Base-by-base conservation (phyloP, 2,797 vertebrate species). In the Falco peregrinus region DNA sequence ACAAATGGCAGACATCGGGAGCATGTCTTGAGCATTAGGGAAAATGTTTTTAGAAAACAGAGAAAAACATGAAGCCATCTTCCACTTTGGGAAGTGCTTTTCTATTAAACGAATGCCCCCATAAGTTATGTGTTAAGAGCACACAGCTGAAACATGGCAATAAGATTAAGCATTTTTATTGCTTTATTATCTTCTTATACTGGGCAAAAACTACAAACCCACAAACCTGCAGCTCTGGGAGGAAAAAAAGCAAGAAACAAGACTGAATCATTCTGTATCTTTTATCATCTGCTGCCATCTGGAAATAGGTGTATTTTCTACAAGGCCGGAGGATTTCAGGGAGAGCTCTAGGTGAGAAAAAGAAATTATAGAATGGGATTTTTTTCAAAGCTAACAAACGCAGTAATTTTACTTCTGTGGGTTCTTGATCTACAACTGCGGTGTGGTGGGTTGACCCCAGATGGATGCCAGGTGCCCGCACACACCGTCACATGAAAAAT, bases 261-360 rank as follows among this genome's bases (percentile, higher is more conserved):
- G 33, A 60, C 50, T 48, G 25, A 82, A 43, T 14, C 13, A 6
- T n/a, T 95, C 53, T 37, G 39, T 84, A 81, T 31, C 29, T 75
- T 79, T 93, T 78, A 60, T 91, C 65, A 53, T 73, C 63, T 75
- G 86, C 86, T 96, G 95, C 96, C 97, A 94, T 53, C 95, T 97
- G 74, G 84, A 94, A 97, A 89, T 57, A 50, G 5, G 37, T 31
- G 39, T 31, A 21, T 50, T 95, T 87, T 67, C 31, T 63, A 12
- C 59, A 80, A 41, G n/a, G 43, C 64, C 25, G 80, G 71, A 31
- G 65, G 19, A 64, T 28, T 33, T 43, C 3, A 4, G 13, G 4
- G 24, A 79, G 33, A 60, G 13, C 16, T 65, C 8, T 17, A 28
- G 39, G 29, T 33, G 28, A 86, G 48, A 6, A 89, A 70, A 70